These are phyloP conservation scores for Slavum lentiscoides DNA, from an alignment of 2,888 invertebrate genomes.

Conservation along the genomic window DNA sequence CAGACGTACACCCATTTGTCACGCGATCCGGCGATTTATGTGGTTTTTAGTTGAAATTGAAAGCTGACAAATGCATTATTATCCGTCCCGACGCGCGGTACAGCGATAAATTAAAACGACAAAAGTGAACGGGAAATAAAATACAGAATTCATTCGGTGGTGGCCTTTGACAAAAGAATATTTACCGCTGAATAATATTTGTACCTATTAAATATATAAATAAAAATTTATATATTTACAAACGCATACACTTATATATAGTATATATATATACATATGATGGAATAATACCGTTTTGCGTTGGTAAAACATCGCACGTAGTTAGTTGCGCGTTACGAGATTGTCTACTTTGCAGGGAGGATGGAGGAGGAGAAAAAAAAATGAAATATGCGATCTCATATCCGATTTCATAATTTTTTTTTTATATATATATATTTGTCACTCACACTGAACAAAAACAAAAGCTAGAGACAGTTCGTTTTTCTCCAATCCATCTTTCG, in stretches of 20 bases:
- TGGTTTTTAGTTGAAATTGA: constrained; percentile 36
- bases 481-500: constrained; percentile 50
- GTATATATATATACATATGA: not conserved
- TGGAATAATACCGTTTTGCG: not conserved
- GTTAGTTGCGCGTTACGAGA: constrained; percentile 23
- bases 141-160: constrained; percentile 19
- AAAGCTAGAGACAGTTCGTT: constrained; percentile 23
- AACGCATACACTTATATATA: no score
- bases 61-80: constrained; percentile 45
- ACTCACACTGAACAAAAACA: constrained; percentile 33
- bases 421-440: constrained; percentile 13
- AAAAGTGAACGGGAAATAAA: constrained; percentile 33
- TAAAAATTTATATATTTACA: not conserved
- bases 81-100: not conserved
- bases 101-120: constrained; percentile 29
- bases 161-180: constrained; percentile 23
- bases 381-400: constrained; percentile 40
- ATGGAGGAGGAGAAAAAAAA: constrained; percentile 7
- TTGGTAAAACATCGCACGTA: constrained; percentile 38
- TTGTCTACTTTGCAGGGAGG: constrained; percentile 44
- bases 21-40: constrained; percentile 22
- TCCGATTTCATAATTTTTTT: constrained; percentile 43
- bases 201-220: not conserved
- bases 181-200: not conserved
- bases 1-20: constrained; percentile 27